Percentiles rank a stretch among this genome's conserved stretches.
phyloP scores from a whole-genome alignment of 2,888 invertebrate species.

The Ichneumoninae sp. region DNA sequence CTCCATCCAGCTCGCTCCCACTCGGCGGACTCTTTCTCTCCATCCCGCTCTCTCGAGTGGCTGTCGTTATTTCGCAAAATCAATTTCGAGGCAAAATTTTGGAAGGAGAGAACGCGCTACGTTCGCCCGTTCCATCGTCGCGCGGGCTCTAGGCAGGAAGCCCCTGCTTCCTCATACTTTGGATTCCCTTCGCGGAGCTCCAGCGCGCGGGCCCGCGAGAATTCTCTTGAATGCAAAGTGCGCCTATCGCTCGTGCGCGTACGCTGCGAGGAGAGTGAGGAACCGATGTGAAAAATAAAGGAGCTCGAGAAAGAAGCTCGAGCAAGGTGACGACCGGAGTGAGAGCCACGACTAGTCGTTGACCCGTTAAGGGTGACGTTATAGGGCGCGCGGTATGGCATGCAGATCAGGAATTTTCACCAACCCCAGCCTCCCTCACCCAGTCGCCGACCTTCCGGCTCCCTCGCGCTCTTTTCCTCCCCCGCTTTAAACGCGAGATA shows the following conservation, averaged over 20 bases:
- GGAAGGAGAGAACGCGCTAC: conserved; percentile 19
- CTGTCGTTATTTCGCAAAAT: conserved; percentile 67
- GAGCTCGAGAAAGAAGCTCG: conserved; percentile 50
- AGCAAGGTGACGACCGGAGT: conserved; percentile 73
- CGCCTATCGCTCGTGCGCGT: conserved; percentile 57
- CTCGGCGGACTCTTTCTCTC: background rate
- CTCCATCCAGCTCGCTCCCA: background rate
- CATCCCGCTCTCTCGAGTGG: conserved; percentile 46
- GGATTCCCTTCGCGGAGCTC: conserved; percentile 56
- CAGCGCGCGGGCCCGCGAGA: conserved; percentile 57
- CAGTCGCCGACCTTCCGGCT: conserved; percentile 24
- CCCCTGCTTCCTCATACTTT: conserved; percentile 49
- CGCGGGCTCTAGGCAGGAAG: conserved; percentile 44
- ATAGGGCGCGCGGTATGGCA: conserved; percentile 75
- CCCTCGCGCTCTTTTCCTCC: conserved; percentile 40
- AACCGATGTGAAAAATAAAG: conserved; percentile 39
- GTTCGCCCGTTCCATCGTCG: conserved; percentile 22
- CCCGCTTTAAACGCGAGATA: conserved; percentile 73
- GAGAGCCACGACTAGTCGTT: conserved; percentile 75
- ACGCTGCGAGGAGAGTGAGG: conserved; percentile 35
- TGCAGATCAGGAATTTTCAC: conserved; percentile 77
- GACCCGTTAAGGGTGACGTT: conserved; percentile 81
- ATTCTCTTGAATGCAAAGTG: conserved; percentile 70
- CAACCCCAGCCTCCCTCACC: conserved; percentile 23
- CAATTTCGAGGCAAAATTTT: conserved; percentile 61